Evolutionary conservation across 2,113 vertebrate species (phyloP), one percentile per base, ranked within the genome.

Genomic region (Cinclus cinclus): DNA sequence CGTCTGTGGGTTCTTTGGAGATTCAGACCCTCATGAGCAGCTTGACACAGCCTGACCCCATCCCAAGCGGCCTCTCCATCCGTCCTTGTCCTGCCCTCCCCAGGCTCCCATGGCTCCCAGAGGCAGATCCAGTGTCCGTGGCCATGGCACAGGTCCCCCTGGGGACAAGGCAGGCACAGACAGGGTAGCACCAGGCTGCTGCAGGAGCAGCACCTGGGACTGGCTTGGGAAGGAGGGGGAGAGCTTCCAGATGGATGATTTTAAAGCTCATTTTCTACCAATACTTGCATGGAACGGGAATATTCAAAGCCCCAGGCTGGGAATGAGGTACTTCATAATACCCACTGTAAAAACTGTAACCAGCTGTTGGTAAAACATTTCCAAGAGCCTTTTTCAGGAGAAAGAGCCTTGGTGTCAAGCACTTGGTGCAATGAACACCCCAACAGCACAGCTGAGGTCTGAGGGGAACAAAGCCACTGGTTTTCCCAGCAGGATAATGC

Each of bases 31-130:
- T 24, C 6, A 0, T 15, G 37, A 67, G 64, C 80, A 85, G 52
- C 42, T 41, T 15, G 0, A 18, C 12, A 7, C 3, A 15, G 9
- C 46, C 58, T 1, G 3, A 5, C 9, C 31, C 70, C 76, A 27
- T 17, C 53, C 52, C 22, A 13, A 2, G 21, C 15, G 35, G 46
- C 24, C 35, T 59, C 78, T 52, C 50, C 23, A 16, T 18, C 41
- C 0, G 0, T 17, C 14, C 17, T 37, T 25, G 23, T 49, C 31
- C 47, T 0, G 0, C 33, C 44, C 23, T 49, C 39, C 46, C 6
- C 7, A 4, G 41, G 39, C 59, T 92, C 65, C 52, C 15, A 4
- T 4, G 1, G 4, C 62, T 81, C 24, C 3, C 7, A 3, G 33
- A 8, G 50, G 50, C 63, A 28, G 35, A 13, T 47, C 33, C 50